Evolutionary conservation across 2,113 vertebrate species (phyloP), one percentile per base, ranked within the genome.

Genomic region (Apus apus): DNA sequence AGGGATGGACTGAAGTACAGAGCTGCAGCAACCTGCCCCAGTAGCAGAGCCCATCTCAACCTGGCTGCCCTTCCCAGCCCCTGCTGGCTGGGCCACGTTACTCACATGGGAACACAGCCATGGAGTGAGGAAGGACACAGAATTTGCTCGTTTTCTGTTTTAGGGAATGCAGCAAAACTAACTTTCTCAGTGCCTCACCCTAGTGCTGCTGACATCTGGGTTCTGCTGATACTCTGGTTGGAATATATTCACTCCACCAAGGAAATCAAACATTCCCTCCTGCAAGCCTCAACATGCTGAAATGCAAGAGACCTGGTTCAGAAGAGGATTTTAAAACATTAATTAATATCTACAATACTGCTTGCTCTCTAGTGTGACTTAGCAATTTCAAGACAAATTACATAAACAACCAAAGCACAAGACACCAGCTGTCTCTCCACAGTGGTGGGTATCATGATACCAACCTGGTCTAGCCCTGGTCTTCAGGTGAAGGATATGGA

Each of bases 391-490:
- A 70, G 20, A 30, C 40, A 51, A 78, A 74, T 58, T 18, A 40
- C 40, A 19, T 1, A 1, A 72, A 13, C 6, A 40, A 11, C 27
- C 32, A 9, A n/a, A 46, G n/a, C 45, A 29, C 15, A 15, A 12
- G 27, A 7, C 8, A 13, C 23, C 29, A 32, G 6, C 29, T 3
- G 9, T 9, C 26, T 34, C 38, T 20, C 54, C 30, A 5, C 9
- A 21, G 14, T 13, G 70, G 38, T 13, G 50, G 32, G 50, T 5
- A 57, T 54, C 30, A 12, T 0, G 17, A 8, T 9, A 17, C 13
- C 4, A 2, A 19, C 4, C 2, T 4, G 1, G 1, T 11, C 70
- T 2, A 70, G n/a, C 19, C 43, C 45, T 7, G 20, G 10, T 21
- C 70, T 29, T 32, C 5, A 46, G 77, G 8, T 6, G 32, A n/a